These are phyloP conservation scores for human (Homo sapiens) DNA, from an alignment of 2,113 vertebrate species.

Conservation along the genomic window GRCh38 chr12:89923001-89923500, in stretches of 20 bases:
- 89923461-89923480: conserved; percentile 41
- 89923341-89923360: neutral
- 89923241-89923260: conserved; percentile 20
- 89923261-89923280: conserved; percentile 50
- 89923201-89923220: conserved; percentile 26
- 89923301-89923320: conserved; percentile 48
- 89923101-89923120: neutral
- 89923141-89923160: conserved; percentile 27
- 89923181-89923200: conserved; percentile 2
- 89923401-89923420: conserved; percentile 15
- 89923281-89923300: conserved; percentile 55
- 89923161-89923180: neutral
- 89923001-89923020: neutral
- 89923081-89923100: neutral
- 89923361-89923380: conserved; percentile 11
- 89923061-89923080: neutral
- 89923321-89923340: conserved; percentile 44
- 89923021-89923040: neutral
- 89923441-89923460: conserved; percentile 30
- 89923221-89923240: neutral
- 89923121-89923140: neutral
- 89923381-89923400: neutral
- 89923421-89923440: conserved; percentile 47
- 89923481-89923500: neutral
- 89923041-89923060: neutral